Evolutionary conservation across 2,888 invertebrate genomes (phyloP), one percentile per base, ranked within the genome.

Genomic region (Crioceris asparagi): DNA sequence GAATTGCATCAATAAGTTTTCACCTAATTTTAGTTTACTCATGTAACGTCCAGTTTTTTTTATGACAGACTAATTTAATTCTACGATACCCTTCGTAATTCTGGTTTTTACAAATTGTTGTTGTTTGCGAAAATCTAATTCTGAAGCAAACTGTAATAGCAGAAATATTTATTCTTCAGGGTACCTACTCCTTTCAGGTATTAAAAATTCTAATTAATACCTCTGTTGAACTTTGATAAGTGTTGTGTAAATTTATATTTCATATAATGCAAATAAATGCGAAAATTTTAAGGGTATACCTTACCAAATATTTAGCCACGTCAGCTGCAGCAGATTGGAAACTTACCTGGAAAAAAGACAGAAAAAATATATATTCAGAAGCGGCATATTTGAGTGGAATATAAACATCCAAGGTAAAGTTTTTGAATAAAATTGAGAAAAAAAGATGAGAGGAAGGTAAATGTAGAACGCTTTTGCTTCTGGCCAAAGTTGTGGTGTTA

Each of bases 271-370:
- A 27, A 27, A 27, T 27, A 27, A 27, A 12, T 12, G 15, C 15
- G 14, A 27, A 25, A 25, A 25, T n/a, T 3, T 25, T n/a, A 25
- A 6, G 3, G 6, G 8, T 33, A 36, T 16, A 14, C 39, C 44
- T 44, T 39, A 44, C 41, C 44, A 36, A 39, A 39, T 36, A 32
- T 33, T 43, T 29, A 40, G 26, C 32, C 12, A 35, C 21, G 31
- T 39, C 31, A 31, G 17, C 11, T 26, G 36, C 30, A 17, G 43
- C 17, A 32, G 36, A 34, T 36, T 36, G 36, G 17, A 39, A 39
- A 44, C 44, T 44, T 40, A 44, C 41, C 44, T 44, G 39, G 10
- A 44, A 41, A 35, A 38, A n/a, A n/a, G n/a, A n/a, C n/a, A n/a
- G n/a, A n/a, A n/a, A 32, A 37, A 40, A 37, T 16, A 38, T 16